A percentile compares a stretch with the other conserved stretches of the same genome.
Evolutionary conservation across 23 tunicate genomes (phyloP).

Genomic region (Clavelina lepadiformis): DNA sequence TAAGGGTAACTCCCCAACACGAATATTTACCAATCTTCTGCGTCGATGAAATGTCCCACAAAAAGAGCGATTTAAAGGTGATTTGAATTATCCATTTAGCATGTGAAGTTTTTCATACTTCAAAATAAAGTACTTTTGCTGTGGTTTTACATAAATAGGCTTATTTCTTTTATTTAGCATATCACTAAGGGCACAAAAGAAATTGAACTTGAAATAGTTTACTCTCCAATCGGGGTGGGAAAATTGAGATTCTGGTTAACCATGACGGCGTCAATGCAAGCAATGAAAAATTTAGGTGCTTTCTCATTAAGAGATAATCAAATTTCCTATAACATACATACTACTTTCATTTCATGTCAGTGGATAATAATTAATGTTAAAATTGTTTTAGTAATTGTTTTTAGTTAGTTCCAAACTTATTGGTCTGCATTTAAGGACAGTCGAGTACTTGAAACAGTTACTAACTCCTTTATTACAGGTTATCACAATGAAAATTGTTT

Average conservation of each 20-base stretch:
- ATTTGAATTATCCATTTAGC: background rate
- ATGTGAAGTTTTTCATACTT: background rate
- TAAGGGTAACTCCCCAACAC: slow-evolving; percentile 9
- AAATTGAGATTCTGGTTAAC: slow-evolving; percentile 79
- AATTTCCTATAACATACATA: background rate
- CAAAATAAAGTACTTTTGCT: background rate
- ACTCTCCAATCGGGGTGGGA: slow-evolving; percentile 74
- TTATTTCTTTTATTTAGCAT: slow-evolving; percentile 19
- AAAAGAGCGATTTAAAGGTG: slow-evolving; percentile 50
- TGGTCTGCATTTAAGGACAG: too few species aligned
- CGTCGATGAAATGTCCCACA: slow-evolving; percentile 62
- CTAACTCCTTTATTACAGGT: too few species aligned
- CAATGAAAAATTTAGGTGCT: slow-evolving; percentile 60
- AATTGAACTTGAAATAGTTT: slow-evolving; percentile 28
- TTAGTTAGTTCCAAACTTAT: too few species aligned
- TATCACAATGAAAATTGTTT: too few species aligned
- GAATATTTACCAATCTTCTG: slow-evolving; percentile 68
- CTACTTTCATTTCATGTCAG: background rate
- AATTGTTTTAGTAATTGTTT: background rate
- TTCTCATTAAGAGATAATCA: background rate
- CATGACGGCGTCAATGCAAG: slow-evolving; percentile 26
- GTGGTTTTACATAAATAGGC: background rate
- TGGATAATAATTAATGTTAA: background rate
- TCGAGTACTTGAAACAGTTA: too few species aligned
- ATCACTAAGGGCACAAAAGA: slow-evolving; percentile 39